Conservation (phyloP, 2,113 vertebrate genomes). For the Agapornis roseicollis region DNA sequence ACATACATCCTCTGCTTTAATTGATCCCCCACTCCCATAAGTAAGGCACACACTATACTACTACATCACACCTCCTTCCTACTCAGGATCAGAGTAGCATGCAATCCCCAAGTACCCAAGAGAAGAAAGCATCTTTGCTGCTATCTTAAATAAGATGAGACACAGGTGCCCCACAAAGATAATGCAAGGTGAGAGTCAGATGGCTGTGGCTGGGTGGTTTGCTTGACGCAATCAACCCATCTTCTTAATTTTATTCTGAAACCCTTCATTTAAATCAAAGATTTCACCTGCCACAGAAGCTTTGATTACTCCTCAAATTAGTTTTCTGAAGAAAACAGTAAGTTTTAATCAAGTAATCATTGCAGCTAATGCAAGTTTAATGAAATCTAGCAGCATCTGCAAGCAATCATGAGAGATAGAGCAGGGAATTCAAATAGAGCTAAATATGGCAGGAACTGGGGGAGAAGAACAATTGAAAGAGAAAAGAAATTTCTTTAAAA, state of each 20-base stretch:
- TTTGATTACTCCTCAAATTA: background rate
- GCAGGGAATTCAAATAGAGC: background rate
- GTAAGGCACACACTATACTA: accelerated
- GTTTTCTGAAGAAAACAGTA: background rate
- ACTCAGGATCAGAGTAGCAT: accelerated
- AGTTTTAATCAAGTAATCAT: background rate
- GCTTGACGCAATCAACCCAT: background rate
- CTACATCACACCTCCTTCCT: accelerated
- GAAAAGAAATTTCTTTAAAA: background rate
- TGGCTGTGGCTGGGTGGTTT: no score
- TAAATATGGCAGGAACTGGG: background rate
- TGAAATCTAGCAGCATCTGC: background rate
- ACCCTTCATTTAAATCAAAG: background rate
- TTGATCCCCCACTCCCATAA: accelerated
- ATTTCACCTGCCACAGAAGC: background rate
- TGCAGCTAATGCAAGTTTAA: background rate
- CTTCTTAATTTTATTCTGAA: background rate
- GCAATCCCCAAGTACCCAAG: accelerated
- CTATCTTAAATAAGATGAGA: background rate
- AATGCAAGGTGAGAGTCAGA: background rate
- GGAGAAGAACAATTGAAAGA: background rate
- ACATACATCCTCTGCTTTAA: accelerated
- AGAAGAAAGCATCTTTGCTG: accelerated
- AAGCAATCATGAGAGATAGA: background rate
- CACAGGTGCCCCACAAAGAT: background rate